A percentile compares a stretch with the other conserved stretches of the same genome.
phyloP scores from a whole-genome alignment of 64 coral and sea anemone species.

The Porites australiensis region DNA sequence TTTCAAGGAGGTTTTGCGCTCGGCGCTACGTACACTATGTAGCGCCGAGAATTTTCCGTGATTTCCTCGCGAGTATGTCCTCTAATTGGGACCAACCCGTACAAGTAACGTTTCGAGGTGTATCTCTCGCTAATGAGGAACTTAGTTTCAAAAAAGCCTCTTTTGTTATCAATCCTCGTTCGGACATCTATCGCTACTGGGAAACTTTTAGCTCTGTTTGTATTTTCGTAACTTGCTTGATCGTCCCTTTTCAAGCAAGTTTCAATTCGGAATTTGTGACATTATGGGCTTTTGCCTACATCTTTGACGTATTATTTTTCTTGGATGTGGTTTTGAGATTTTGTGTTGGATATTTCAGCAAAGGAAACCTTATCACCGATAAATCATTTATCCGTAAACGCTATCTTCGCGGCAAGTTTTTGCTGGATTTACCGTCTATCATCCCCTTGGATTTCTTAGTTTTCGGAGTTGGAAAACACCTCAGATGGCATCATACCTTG shows the following conservation, averaged over 20 bases:
- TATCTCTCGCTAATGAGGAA: constrained; percentile 55
- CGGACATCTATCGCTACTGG: constrained; percentile 63
- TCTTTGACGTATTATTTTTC: constrained; percentile 73
- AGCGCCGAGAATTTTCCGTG: background rate
- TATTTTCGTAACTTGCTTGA: constrained; percentile 63
- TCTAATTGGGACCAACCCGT: constrained; percentile 31
- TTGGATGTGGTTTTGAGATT: constrained; percentile 74
- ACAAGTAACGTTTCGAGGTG: constrained; percentile 83
- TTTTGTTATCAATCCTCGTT: constrained; percentile 61
- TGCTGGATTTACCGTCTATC: constrained; percentile 61
- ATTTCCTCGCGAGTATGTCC: background rate
- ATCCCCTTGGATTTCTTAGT: constrained; percentile 79
- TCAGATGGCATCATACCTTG: constrained; percentile 68
- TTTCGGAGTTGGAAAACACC: constrained; percentile 34
- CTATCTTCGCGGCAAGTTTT: constrained; percentile 67
- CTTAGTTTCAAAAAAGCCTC: constrained; percentile 9
- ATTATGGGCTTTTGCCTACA: constrained; percentile 67
- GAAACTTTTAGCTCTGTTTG: constrained; percentile 50
- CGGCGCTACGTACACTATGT: background rate
- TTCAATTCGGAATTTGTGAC: constrained; percentile 38
- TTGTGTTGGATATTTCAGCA: constrained; percentile 71
- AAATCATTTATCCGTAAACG: constrained; percentile 44
- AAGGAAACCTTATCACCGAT: constrained; percentile 82
- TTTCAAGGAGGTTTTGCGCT: background rate
- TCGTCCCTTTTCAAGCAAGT: constrained; percentile 86